These are phyloP conservation scores for Bombus sibiricus DNA, from an alignment of 1,140 invertebrate genomes.

Conservation along the genomic window DNA sequence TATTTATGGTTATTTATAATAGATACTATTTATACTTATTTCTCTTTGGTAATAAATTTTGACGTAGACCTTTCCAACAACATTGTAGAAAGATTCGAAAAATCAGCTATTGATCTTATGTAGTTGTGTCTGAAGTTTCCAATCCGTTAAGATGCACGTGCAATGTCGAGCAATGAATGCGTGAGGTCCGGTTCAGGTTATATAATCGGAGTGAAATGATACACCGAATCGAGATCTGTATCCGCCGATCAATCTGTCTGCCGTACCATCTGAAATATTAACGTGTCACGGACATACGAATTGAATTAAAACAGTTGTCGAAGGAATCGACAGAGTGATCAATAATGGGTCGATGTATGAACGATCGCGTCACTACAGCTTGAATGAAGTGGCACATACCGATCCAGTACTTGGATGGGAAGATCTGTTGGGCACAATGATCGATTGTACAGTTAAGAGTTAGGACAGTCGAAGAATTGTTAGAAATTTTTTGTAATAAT, in stretches of 20 bases:
- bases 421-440: slow-evolving; percentile 16
- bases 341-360: slow-evolving; percentile 52
- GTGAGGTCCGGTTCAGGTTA: slow-evolving; percentile 3
- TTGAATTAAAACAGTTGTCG: slow-evolving; percentile 60
- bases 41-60: neutral
- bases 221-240: slow-evolving; percentile 27
- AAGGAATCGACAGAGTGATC: slow-evolving; percentile 56
- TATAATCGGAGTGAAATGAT: slow-evolving; percentile 27
- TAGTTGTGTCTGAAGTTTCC: too few relatives aligned
- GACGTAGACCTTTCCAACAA: too few relatives aligned
- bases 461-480: too few relatives aligned
- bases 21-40: too few relatives aligned
- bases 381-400: slow-evolving; percentile 21
- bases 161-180: neutral
- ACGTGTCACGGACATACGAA: slow-evolving; percentile 40
- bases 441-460: neutral
- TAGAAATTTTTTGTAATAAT: too few relatives aligned
- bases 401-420: neutral
- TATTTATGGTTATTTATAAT: too few relatives aligned
- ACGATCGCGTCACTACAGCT: slow-evolving; percentile 40
- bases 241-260: slow-evolving; percentile 26
- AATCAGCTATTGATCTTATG: neutral
- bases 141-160: too few relatives aligned
- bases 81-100: neutral
- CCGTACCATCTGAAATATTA: slow-evolving; percentile 33